These are phyloP conservation scores for Meloidogyne hapla DNA, from an alignment of 1,140 invertebrate genomes.

Conservation along the genomic window DNA sequence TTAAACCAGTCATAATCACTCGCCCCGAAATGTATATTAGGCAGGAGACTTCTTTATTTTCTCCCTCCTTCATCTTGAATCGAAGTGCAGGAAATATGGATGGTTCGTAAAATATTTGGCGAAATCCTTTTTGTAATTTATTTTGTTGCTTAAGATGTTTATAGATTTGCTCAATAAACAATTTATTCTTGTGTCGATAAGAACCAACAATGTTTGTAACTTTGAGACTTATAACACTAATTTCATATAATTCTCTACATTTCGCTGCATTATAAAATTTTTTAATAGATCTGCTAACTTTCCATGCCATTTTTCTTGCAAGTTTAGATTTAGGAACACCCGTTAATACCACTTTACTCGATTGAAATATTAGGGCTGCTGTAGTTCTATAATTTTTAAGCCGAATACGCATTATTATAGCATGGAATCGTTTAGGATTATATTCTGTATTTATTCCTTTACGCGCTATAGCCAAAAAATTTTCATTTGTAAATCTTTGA, in stretches of 20 bases:
- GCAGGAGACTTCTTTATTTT: not conserved
- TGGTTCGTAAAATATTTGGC: not conserved
- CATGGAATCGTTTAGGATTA: not conserved
- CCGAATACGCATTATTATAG: constrained; percentile 10
- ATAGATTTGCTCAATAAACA: not conserved
- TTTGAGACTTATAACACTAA: not conserved
- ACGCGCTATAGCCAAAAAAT: not conserved
- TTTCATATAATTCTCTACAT: too few species aligned
- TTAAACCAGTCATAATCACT: not conserved
- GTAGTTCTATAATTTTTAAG: not conserved
- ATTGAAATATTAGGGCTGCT: not conserved
- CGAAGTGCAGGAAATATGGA: constrained; percentile 6
- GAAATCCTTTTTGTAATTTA: not conserved
- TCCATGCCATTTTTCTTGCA: not conserved
- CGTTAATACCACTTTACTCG: constrained; percentile 2
- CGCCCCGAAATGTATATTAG: constrained; percentile 13
- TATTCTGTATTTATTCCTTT: not conserved
- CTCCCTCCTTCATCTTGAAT: not conserved
- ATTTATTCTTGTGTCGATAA: not conserved
- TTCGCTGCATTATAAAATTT: not conserved
- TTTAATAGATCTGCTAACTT: not conserved
- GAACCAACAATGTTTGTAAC: constrained; percentile 12
- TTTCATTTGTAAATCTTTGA: not conserved
- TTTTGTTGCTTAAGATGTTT: too few species aligned
- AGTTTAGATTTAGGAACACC: not conserved